Evolutionary conservation across 2,888 invertebrate species (phyloP).

Genomic region (Ectemnius cavifrons): DNA sequence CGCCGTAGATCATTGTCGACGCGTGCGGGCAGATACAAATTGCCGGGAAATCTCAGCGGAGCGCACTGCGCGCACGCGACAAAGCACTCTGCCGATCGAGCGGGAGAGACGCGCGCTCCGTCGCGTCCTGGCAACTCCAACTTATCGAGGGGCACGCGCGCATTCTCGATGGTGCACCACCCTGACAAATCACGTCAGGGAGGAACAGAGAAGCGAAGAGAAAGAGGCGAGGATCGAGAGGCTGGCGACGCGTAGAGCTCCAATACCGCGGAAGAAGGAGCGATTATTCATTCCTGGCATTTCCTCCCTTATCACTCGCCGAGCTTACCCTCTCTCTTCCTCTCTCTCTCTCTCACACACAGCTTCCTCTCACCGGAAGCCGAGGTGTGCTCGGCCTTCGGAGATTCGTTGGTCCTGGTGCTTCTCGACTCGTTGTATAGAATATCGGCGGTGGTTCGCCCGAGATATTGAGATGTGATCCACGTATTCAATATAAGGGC

Average conservation of each 20-base stretch:
- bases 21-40: background rate
- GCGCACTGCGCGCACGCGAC: background rate
- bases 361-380: background rate
- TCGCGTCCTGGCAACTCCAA: background rate
- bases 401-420: too few relatives aligned
- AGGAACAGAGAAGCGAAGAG: background rate
- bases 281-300: constrained; percentile 1
- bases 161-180: background rate
- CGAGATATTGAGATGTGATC: constrained; percentile 69
- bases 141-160: constrained; percentile 1
- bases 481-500: constrained; percentile 74
- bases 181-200: background rate
- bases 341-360: background rate
- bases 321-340: background rate
- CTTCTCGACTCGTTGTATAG: constrained; percentile 13
- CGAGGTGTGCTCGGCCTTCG: background rate
- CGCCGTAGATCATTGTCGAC: background rate
- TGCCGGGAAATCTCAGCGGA: background rate
- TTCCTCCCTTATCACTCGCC: constrained; percentile 6
- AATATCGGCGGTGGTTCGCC: constrained; percentile 58
- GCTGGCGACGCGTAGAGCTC: background rate
- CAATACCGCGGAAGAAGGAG: constrained; percentile 4
- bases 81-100: background rate
- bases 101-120: background rate
- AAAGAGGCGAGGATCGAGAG: constrained; percentile 6